phyloP scores from a whole-genome alignment of 2,888 invertebrate genomes.

The Drosophila rubida region DNA sequence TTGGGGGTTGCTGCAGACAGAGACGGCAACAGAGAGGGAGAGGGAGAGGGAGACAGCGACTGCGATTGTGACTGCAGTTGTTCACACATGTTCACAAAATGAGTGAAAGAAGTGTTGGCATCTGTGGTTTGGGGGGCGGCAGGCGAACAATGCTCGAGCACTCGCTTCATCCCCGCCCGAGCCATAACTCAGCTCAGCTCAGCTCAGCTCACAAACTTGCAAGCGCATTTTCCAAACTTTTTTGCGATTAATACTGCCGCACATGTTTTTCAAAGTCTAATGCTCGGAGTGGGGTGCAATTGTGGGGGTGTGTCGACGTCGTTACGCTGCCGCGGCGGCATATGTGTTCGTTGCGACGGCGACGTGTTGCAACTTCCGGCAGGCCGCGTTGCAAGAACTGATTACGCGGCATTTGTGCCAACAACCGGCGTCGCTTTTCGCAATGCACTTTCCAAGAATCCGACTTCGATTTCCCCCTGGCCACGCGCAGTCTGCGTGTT shows the following conservation, averaged over 20 bases:
- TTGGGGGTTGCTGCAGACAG: slow-evolving; percentile 47
- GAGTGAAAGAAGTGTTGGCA: slow-evolving; percentile 35
- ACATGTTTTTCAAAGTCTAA: slow-evolving; percentile 22
- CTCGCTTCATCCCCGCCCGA: slow-evolving; percentile 5
- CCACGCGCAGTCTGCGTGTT: background rate
- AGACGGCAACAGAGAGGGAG: background rate
- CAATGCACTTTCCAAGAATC: slow-evolving; percentile 60
- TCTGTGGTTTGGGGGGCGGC: slow-evolving; percentile 38
- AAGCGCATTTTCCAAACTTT: slow-evolving; percentile 37
- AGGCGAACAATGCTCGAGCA: slow-evolving; percentile 40
- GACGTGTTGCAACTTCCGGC: slow-evolving; percentile 78
- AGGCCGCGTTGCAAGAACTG: slow-evolving; percentile 62
- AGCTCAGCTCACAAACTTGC: slow-evolving; percentile 51
- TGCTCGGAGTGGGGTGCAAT: slow-evolving; percentile 36
- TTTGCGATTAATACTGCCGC: slow-evolving; percentile 52
- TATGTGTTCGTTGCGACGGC: slow-evolving; percentile 57
- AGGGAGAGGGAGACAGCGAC: slow-evolving; percentile 20
- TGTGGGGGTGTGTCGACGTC: slow-evolving; percentile 63
- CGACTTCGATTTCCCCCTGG: slow-evolving; percentile 37
- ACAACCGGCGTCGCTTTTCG: slow-evolving; percentile 67
- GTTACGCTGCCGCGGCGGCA: slow-evolving; percentile 55
- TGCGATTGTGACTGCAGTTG: slow-evolving; percentile 69
- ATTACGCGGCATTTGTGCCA: slow-evolving; percentile 73
- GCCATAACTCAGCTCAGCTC: slow-evolving; percentile 59
- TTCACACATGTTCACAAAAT: slow-evolving; percentile 79